Percentiles rank a stretch among this genome's conserved stretches.
Conservation (phyloP, 2,797 vertebrate genomes). For the Pagetopsis macropterus region DNA sequence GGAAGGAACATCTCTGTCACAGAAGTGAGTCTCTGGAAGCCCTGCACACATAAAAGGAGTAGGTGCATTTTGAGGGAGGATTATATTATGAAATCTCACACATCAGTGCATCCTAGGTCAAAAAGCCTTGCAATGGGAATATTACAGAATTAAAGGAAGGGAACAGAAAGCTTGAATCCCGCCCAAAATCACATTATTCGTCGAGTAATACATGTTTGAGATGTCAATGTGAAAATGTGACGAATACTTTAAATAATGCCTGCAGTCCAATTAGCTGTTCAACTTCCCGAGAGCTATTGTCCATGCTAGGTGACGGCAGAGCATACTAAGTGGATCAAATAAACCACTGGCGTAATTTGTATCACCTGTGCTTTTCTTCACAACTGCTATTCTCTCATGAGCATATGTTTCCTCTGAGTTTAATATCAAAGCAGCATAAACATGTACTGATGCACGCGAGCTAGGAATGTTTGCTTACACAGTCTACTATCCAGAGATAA, state of each 20-base stretch:
- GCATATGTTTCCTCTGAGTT: background rate
- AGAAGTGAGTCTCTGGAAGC: conserved; percentile 24
- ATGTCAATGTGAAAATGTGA: conserved; percentile 16
- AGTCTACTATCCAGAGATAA: background rate
- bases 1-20: conserved; percentile 24
- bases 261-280: conserved; percentile 31
- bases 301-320: conserved; percentile 8
- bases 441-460: background rate
- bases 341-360: background rate
- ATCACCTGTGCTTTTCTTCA: conserved; percentile 8
- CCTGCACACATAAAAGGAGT: too few relatives aligned
- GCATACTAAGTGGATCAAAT: conserved; percentile 5
- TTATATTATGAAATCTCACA: conserved; percentile 55
- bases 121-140: conserved; percentile 15
- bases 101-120: conserved; percentile 33
- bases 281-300: background rate
- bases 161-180: conserved; percentile 2
- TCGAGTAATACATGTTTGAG: conserved; percentile 7
- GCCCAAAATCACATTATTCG: conserved; percentile 13
- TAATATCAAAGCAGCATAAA: conserved; percentile 2
- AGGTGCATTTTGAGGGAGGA: conserved; percentile 29
- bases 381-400: conserved; percentile 7
- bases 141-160: conserved; percentile 3
- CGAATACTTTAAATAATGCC: conserved; percentile 11
- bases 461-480: background rate